A percentile compares a stretch with the other conserved stretches of the same genome.
Conservation (phyloP, 2,888 invertebrate species). For the Callyntrura sp. region DNA sequence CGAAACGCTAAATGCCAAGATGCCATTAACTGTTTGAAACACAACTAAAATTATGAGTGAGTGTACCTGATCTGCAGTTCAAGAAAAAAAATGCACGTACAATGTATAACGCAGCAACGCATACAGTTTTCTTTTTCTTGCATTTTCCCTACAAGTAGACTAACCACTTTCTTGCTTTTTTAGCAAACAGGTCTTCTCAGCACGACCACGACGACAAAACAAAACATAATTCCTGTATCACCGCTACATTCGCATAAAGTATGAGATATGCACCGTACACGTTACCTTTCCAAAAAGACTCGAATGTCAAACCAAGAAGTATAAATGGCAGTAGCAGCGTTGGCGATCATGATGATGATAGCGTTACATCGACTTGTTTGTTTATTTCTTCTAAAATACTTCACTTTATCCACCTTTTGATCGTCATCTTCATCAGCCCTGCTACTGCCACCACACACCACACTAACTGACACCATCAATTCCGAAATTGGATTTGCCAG, state of each 20-base stretch:
- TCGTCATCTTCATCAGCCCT: slow-evolving; percentile 9
- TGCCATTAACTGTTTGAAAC: slow-evolving; percentile 39
- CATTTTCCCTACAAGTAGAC: slow-evolving; percentile 26
- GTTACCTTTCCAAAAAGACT: background rate
- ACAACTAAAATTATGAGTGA: background rate
- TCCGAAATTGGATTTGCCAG: slow-evolving; percentile 63
- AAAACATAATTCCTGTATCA: slow-evolving; percentile 43
- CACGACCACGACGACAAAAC: slow-evolving; percentile 37
- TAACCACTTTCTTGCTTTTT: slow-evolving; percentile 40
- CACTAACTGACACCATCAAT: background rate
- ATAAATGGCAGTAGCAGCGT: background rate
- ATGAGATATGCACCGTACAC: background rate
- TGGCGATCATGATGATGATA: background rate
- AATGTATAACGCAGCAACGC: too few relatives aligned
- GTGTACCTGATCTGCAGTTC: slow-evolving; percentile 23
- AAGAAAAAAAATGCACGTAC: slow-evolving; percentile 18
- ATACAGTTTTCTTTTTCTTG: slow-evolving; percentile 42
- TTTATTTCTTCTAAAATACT: slow-evolving; percentile 39
- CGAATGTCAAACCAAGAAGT: background rate
- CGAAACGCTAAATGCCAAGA: slow-evolving; percentile 36
- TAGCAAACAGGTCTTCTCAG: slow-evolving; percentile 53
- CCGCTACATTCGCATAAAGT: slow-evolving; percentile 31
- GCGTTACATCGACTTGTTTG: slow-evolving; percentile 25
- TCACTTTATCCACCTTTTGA: slow-evolving; percentile 19
- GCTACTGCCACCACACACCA: background rate